Base-by-base conservation (phyloP, 2,888 invertebrate species). In the Tholera decimalis region DNA sequence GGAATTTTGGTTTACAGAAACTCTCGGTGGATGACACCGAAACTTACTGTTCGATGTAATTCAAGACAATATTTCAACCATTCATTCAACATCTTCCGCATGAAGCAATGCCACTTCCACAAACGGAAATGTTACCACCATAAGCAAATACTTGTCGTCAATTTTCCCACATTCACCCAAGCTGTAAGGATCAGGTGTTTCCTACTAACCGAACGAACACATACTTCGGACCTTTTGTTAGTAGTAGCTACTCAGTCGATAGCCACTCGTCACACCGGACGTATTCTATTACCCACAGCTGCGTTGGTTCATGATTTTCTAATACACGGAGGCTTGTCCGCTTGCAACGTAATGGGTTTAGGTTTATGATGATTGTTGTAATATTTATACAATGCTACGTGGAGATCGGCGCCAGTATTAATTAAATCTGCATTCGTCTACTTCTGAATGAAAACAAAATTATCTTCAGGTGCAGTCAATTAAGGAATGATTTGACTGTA, bases 241-340 rank as follows among this genome's bases (percentile, higher is more conserved):
- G 69, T 50, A 58, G 54, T 62, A 73, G 57, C 73, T 73, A 73
- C 72, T 73, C 50, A 60, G 61, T 59, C 59, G 47, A 56, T 69
- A 43, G 73, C 57, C 73, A 77, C 77, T 75, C 63, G 55, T 59
- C 59, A 9, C 69, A 82, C 81, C 81, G 81, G 81, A 81, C 78
- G 81, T 81, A 82, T 81, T 69, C 65, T 55, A 78, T 81, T 81
- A 82, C 81, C 62, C 50, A 44, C 82, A 80, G 82, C 80, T 79
- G 81, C 59, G 49, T 24, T 46, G 61, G 58, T 55, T 50, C 54
- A 60, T 62, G 50, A 51, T 73, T 72, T 67, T 73, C 64, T 81
- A 68, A 73, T 70, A 59, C 41, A 44, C 39, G 28, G 28, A 22
- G 47, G 46, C 50, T 39, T 57, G 43, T 59, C 46, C 18, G 11